Percentiles rank a stretch among this genome's conserved stretches.
phyloP scores from a whole-genome alignment of 2,797 vertebrate species.

The Eupleurogrammus muticus region DNA sequence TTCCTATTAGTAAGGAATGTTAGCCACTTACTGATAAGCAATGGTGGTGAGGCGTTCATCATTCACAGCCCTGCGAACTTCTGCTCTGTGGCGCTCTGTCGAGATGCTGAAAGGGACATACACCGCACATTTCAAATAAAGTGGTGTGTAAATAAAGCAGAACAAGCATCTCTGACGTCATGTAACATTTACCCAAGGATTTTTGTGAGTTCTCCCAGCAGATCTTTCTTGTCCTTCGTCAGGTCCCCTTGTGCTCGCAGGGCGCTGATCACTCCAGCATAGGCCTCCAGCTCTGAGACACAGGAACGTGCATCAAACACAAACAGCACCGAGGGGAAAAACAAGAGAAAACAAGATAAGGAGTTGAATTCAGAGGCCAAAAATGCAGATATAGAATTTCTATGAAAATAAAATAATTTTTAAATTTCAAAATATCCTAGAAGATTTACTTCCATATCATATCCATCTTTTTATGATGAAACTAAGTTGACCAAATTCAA shows the following conservation, averaged over 20 bases:
- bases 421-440: no score
- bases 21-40: slow-evolving; percentile 93
- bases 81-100: slow-evolving; percentile 96
- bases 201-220: slow-evolving; percentile 96
- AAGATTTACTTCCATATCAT: no score
- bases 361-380: no score
- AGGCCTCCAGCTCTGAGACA: slow-evolving; percentile 95
- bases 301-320: slow-evolving; percentile 14
- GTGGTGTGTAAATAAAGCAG: background rate
- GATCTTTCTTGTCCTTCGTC: slow-evolving; percentile 97
- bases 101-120: slow-evolving; percentile 88
- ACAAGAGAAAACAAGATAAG: no score
- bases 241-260: slow-evolving; percentile 98
- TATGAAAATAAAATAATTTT: no score
- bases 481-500: background rate
- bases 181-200: slow-evolving; percentile 89
- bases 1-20: background rate
- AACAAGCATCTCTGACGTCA: accelerated
- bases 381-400: no score
- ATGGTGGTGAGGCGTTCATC: slow-evolving; percentile 98
- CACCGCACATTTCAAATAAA: background rate
- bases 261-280: slow-evolving; percentile 97
- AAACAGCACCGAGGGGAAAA: background rate
- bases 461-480: background rate
- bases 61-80: slow-evolving; percentile 97